A percentile compares a stretch with the other conserved stretches of the same genome.
Evolutionary conservation across 2,797 vertebrate genomes (phyloP).

Genomic region (Orestias chungarensis): DNA sequence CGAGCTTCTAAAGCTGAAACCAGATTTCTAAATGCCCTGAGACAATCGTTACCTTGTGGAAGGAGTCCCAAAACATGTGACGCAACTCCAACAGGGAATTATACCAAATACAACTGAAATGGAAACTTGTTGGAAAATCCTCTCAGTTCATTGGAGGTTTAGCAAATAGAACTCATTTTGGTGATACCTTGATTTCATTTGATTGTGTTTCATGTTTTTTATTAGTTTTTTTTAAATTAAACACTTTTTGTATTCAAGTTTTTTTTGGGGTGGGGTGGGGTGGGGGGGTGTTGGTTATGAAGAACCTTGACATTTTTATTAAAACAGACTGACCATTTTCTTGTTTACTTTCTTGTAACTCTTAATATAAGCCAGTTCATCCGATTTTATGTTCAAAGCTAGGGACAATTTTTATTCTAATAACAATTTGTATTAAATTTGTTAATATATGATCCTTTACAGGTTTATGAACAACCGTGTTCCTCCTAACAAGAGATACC

Average conservation of each 20-base stretch:
- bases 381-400: background rate
- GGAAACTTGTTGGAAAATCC: background rate
- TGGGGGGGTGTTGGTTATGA: too few relatives aligned
- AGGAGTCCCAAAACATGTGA: background rate
- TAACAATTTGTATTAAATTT: background rate
- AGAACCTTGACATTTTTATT: background rate
- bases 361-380: background rate
- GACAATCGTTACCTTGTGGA: background rate
- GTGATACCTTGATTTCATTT: background rate
- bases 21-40: background rate
- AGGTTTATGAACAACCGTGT: constrained; percentile 98
- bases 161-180: background rate
- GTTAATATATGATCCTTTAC: constrained; percentile 40
- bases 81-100: background rate
- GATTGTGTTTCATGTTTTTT: background rate
- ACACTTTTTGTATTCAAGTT: background rate
- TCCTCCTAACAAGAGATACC: constrained; percentile 91
- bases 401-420: background rate
- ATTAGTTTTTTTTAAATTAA: background rate
- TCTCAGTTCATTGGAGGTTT: background rate
- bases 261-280: too few relatives aligned
- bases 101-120: background rate
- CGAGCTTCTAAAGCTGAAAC: background rate
- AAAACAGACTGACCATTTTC: background rate
- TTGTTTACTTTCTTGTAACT: background rate